phyloP scores from a whole-genome alignment of 2,113 vertebrate species.

The Myotis davidii region DNA sequence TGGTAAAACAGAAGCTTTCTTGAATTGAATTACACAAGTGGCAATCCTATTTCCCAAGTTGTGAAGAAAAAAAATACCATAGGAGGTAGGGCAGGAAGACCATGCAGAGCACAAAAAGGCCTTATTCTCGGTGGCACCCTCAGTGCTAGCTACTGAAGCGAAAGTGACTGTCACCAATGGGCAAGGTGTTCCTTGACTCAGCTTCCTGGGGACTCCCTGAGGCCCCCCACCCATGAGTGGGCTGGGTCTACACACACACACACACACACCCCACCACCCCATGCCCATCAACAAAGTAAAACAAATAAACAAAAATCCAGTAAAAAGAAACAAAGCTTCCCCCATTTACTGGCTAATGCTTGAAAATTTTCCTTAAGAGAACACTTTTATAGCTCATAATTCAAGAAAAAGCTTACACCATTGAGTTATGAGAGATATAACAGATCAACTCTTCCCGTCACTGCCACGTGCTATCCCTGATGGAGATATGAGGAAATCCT shows the following conservation, averaged over 20 bases:
- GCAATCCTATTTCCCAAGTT: not conserved
- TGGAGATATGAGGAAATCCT: not conserved
- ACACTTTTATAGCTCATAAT: not conserved
- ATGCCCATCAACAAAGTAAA: not conserved
- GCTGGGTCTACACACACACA: not conserved
- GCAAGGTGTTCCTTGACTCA: not conserved
- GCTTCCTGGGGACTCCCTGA: not conserved
- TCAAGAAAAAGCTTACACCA: not conserved
- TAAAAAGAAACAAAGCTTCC: not conserved
- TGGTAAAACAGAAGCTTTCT: not conserved
- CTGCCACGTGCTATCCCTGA: not conserved
- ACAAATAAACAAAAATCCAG: not conserved
- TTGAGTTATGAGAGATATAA: not conserved
- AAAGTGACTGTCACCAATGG: not conserved
- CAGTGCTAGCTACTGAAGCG: not conserved
- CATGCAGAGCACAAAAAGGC: not conserved
- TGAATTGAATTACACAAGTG: not conserved
- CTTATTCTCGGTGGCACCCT: not conserved
- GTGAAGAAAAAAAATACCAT: not conserved
- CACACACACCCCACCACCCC: too few relatives aligned
- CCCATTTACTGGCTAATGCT: not conserved
- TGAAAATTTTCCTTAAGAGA: not conserved
- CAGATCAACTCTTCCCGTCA: not conserved
- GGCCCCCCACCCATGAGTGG: rapidly evolving
- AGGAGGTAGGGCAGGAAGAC: not conserved